Evolutionary conservation across 2,888 invertebrate species (phyloP).

Genomic region (Apeira syringaria): DNA sequence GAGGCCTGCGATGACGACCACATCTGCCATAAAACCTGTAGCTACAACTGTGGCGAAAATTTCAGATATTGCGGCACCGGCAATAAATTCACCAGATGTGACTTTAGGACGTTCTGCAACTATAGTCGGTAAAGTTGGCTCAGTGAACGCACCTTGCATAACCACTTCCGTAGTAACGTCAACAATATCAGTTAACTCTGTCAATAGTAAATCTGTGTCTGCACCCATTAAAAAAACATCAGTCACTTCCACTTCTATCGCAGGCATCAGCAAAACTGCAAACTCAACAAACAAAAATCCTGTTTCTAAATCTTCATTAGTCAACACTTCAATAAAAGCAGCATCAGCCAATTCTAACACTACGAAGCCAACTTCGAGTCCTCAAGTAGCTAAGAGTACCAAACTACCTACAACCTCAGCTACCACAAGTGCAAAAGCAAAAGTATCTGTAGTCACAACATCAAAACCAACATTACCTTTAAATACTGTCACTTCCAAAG

Average conservation of each 20-base stretch:
- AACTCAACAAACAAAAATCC: conserved; percentile 1
- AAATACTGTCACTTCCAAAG: not conserved
- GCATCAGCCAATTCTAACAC: not conserved
- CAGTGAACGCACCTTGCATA: not conserved
- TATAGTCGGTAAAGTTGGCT: not conserved
- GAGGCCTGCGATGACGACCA: not conserved
- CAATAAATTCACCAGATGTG: not conserved
- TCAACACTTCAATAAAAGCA: conserved; percentile 3
- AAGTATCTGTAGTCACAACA: not conserved
- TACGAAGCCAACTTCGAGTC: not conserved
- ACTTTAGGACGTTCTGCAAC: not conserved
- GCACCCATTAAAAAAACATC: not conserved
- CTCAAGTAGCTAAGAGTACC: not conserved
- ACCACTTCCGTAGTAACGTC: not conserved
- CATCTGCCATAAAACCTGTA: not conserved
- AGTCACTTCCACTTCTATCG: not conserved
- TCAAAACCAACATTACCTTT: not conserved
- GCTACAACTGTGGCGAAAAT: not conserved
- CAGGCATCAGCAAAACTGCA: not conserved
- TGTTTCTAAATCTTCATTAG: not conserved
- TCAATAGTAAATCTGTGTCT: conserved; percentile 2
- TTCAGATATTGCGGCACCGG: not conserved
- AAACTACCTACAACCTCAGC: not conserved
- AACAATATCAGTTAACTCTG: not conserved
- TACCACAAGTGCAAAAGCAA: not conserved